Evolutionary conservation across 2,797 vertebrate genomes (phyloP), one percentile per base, ranked within the genome.

Genomic region (Cuculus canorus): DNA sequence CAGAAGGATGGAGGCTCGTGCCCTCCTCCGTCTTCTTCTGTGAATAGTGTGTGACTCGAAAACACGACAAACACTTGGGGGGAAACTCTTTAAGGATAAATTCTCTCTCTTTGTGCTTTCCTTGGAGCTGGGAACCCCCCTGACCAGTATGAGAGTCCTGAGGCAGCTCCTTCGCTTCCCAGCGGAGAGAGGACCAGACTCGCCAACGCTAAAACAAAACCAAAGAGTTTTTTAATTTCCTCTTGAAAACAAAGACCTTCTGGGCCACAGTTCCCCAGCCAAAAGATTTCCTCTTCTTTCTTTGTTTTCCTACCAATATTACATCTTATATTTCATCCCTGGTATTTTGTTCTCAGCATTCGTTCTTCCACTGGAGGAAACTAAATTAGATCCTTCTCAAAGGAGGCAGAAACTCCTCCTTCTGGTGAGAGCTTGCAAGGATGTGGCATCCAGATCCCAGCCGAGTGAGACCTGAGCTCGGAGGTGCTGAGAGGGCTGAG

Each of bases 61-160:
- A 57, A 1, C 9, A 16, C 0, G 0, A 23, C 2, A 10, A 30
- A 27, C 7, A 4, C 21, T 0, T 11, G 32, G 21, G 5, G 11
- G 12, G 2, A 28, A 78, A 5, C 10, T 17, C 61, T 52, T 22
- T 2, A 27, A 57, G 57, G 84, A 30, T 12, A 64, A 41, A 3
- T 23, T 89, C n/a, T 61, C 18, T 24, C 7, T 30, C 33, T 54
- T 33, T n/a, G 71, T 45, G 56, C n/a, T 87, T 52, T 16, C 37
- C 21, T 35, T 13, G 57, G 45, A 21, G 7, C 64, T 89, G 60
- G 47, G 50, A 66, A 17, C 13, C 2, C 11, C 27, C 27, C 6
- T 1, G 45, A 32, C 6, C 81, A 33, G 32, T 9, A 1, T 0
- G 0, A 33, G 35, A 33, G 53, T 23, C 35, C 68, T n/a, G n/a